Percentiles rank a stretch among this genome's conserved stretches.
phyloP scores from a whole-genome alignment of 2,888 invertebrate genomes.

The Drosophila atroscutellata region DNA sequence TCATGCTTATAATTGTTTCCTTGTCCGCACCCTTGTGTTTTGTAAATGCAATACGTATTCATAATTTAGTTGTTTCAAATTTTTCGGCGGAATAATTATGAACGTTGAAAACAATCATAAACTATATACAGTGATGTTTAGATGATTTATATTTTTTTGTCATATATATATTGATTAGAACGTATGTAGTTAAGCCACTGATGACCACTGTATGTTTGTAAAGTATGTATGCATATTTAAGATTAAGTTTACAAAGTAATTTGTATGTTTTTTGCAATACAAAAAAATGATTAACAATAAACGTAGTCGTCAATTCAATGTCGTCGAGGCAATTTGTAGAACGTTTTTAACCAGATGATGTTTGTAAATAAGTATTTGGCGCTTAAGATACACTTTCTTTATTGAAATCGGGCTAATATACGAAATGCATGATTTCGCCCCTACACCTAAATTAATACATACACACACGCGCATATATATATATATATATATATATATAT shows the following conservation, averaged over 20 bases:
- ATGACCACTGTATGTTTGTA: constrained; percentile 75
- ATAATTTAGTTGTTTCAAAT: constrained; percentile 60
- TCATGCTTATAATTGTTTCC: constrained; percentile 50
- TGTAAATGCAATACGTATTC: constrained; percentile 79
- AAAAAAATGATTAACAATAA: constrained; percentile 48
- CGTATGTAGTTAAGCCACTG: constrained; percentile 58
- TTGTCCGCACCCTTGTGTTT: constrained; percentile 54
- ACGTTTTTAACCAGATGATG: constrained; percentile 60
- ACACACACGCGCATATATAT: constrained; percentile 25
- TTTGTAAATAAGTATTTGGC: constrained; percentile 70
- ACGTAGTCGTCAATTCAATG: constrained; percentile 72
- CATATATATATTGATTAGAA: constrained; percentile 52
- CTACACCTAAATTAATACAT: constrained; percentile 27
- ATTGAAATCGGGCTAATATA: constrained; percentile 28
- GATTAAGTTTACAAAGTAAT: constrained; percentile 60
- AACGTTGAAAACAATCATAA: constrained; percentile 27
- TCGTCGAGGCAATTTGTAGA: constrained; percentile 62
- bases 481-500: neutral
- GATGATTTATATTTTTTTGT: constrained; percentile 45
- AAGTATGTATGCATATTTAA: constrained; percentile 73
- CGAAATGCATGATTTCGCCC: constrained; percentile 35
- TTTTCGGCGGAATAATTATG: constrained; percentile 17
- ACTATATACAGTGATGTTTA: constrained; percentile 47
- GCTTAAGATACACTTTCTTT: constrained; percentile 55
- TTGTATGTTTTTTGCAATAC: constrained; percentile 72